Evolutionary conservation across 2,797 vertebrate species (phyloP).

Genomic region (Melopsittacus undulatus): DNA sequence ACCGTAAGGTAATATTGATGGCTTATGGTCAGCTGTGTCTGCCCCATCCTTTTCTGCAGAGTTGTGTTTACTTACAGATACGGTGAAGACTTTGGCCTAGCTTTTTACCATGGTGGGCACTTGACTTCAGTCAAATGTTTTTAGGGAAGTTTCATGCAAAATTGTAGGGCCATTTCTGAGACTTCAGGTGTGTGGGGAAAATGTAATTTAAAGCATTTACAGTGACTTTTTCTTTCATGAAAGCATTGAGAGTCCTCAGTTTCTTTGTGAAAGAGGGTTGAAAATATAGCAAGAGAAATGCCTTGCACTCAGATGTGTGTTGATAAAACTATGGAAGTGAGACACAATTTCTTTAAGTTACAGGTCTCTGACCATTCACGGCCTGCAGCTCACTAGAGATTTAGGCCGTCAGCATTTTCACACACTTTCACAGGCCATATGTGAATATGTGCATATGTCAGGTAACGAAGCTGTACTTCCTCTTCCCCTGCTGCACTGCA

Average conservation of each 20-base stretch:
- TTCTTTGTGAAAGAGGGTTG: neutral
- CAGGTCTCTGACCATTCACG: neutral
- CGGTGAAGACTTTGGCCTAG: neutral
- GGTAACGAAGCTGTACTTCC: neutral
- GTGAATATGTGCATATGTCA: neutral
- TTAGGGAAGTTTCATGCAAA: neutral
- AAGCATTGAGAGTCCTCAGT: neutral
- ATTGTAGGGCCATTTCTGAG: neutral
- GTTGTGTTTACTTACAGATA: neutral
- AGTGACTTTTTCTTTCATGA: neutral
- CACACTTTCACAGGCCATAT: neutral
- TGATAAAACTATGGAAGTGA: neutral
- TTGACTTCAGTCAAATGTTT: neutral
- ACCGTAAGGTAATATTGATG: neutral
- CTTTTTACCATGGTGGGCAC: neutral
- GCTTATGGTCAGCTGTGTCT: neutral
- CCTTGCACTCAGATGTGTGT: neutral
- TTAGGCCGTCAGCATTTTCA: neutral
- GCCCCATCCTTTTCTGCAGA: neutral
- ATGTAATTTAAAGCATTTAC: neutral
- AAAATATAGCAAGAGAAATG: neutral
- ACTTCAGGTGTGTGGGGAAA: neutral
- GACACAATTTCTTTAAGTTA: neutral
- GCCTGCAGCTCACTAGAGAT: neutral
- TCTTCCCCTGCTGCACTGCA: neutral